These are phyloP conservation scores for Gracilinanus agilis DNA, from an alignment of 2,113 vertebrate genomes.

Conservation along the genomic window DNA sequence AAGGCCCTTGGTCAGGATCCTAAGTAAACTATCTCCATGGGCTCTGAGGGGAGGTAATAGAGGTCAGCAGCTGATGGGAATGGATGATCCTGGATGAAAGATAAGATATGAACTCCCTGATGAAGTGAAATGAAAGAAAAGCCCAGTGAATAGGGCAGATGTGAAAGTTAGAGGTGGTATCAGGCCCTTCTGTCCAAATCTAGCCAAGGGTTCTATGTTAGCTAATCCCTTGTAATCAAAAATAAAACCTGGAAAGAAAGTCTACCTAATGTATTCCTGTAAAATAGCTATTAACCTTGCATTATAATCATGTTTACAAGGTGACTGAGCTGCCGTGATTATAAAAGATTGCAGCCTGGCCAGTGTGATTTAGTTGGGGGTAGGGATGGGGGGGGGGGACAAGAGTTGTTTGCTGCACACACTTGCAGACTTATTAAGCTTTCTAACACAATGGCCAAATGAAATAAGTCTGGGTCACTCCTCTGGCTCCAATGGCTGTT, in stretches of 20 bases:
- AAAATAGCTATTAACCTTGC: slow-evolving; percentile 51
- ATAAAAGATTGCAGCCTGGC: slow-evolving; percentile 12
- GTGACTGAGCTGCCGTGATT: slow-evolving; percentile 56
- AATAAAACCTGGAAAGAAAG: slow-evolving; percentile 12
- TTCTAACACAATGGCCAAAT: slow-evolving; percentile 84
- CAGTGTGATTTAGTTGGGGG: slow-evolving; percentile 58
- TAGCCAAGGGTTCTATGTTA: background rate
- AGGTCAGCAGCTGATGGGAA: background rate
- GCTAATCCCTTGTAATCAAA: background rate
- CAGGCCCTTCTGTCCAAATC: background rate
- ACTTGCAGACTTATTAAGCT: slow-evolving; percentile 74
- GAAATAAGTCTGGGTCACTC: slow-evolving; percentile 83
- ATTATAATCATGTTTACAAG: slow-evolving; percentile 53
- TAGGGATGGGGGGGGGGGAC: slow-evolving; percentile 22
- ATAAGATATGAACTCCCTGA: background rate
- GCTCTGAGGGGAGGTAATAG: background rate
- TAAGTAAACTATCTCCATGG: background rate
- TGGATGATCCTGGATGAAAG: background rate
- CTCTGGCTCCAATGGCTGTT: slow-evolving; percentile 81
- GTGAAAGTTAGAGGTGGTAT: too few species aligned
- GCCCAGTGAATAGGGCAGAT: background rate
- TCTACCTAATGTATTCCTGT: slow-evolving; percentile 24
- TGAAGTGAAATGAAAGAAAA: background rate
- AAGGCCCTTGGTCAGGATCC: background rate
- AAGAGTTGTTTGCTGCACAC: slow-evolving; percentile 42